Evolutionary conservation across 1,140 invertebrate species (phyloP).

Genomic region (Listronotus oregonensis): DNA sequence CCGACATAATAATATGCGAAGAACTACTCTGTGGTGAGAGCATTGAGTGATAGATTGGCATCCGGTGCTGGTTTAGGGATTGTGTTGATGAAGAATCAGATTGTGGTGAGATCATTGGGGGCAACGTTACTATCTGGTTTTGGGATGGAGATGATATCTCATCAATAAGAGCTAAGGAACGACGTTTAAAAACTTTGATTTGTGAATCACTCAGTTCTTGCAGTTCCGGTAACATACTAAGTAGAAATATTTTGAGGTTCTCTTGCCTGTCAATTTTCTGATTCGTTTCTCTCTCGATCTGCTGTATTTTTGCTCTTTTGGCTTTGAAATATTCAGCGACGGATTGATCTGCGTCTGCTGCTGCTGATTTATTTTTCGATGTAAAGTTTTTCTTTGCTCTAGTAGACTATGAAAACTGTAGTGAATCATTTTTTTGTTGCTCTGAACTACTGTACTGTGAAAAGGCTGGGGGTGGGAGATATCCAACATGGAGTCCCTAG

Average conservation of each 20-base stretch:
- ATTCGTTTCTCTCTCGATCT: slow-evolving; percentile 19
- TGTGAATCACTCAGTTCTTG: slow-evolving; percentile 43
- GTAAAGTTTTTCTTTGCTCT: slow-evolving; percentile 15
- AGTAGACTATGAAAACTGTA: neutral
- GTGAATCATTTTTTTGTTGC: neutral
- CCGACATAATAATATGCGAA: neutral
- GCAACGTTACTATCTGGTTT: slow-evolving; percentile 2
- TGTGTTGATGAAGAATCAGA: neutral
- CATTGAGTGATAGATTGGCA: neutral
- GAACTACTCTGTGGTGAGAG: neutral
- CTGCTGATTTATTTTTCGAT: slow-evolving; percentile 29
- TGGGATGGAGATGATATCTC: slow-evolving; percentile 38
- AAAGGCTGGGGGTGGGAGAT: slow-evolving; percentile 4
- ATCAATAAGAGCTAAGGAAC: slow-evolving; percentile 42
- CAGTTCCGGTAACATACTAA: slow-evolving; percentile 45
- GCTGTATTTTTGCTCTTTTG: slow-evolving; percentile 40
- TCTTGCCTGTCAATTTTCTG: slow-evolving; percentile 39
- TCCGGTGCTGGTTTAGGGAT: neutral
- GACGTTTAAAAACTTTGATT: slow-evolving; percentile 43
- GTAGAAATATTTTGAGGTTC: slow-evolving; percentile 44
- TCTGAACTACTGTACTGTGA: slow-evolving; percentile 14
- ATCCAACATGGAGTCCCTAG: slow-evolving; percentile 6
- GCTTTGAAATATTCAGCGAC: slow-evolving; percentile 45
- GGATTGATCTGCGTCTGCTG: slow-evolving; percentile 36
- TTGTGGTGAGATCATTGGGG: slow-evolving; percentile 6